Evolutionary conservation across 2,888 invertebrate species (phyloP).

Genomic region (Pterobdella sp.): DNA sequence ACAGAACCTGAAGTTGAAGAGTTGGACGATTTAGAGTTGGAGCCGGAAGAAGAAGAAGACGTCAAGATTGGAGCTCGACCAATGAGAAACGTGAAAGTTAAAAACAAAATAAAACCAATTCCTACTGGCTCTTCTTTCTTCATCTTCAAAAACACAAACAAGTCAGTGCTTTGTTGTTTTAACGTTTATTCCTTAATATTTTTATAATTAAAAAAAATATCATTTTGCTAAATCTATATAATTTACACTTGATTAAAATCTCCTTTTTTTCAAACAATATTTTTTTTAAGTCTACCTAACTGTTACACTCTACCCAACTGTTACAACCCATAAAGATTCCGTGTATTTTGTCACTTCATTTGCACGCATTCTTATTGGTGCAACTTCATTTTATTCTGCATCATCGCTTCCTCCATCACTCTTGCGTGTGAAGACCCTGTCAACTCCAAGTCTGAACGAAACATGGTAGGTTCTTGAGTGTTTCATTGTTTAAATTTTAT

Average conservation of each 20-base stretch:
- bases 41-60: constrained; percentile 42
- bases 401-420: constrained; percentile 95
- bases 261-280: not conserved
- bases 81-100: constrained; percentile 81
- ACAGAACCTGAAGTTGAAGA: constrained; percentile 32
- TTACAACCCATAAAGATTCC: constrained; percentile 63
- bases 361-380: constrained; percentile 91
- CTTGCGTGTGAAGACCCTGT: constrained; percentile 96
- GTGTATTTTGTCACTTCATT: constrained; percentile 91
- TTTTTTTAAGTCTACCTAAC: not conserved
- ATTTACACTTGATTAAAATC: not conserved
- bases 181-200: not conserved
- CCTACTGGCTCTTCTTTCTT: constrained; percentile 92
- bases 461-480: constrained; percentile 64
- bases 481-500: not conserved
- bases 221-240: not conserved
- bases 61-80: constrained; percentile 63
- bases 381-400: constrained; percentile 90
- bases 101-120: constrained; percentile 83
- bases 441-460: constrained; percentile 66
- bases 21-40: constrained; percentile 42
- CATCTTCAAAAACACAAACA: constrained; percentile 89
- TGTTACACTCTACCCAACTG: not conserved
- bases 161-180: constrained; percentile 59
- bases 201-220: not conserved